Percentiles rank a stretch among this genome's conserved stretches.
Evolutionary conservation across 30 jellyfish, hydroid and myxozoan genomes (phyloP).

Genomic region (Pseudorhiza aurosa): DNA sequence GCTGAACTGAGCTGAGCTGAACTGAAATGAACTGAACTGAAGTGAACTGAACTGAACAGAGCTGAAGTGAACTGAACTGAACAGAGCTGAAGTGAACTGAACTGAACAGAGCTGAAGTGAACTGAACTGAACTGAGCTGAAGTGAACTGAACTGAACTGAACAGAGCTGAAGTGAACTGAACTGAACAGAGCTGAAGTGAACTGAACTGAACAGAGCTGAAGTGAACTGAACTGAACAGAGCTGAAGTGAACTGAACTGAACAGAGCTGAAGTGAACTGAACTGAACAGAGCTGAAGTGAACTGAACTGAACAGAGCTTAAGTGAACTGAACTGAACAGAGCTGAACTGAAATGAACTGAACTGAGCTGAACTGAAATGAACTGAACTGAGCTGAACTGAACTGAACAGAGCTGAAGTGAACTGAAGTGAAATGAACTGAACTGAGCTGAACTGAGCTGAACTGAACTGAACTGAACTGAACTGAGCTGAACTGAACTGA

Average conservation of each 20-base stretch:
- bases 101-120: neutral
- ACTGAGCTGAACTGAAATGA: constrained; percentile 17
- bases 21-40: constrained; percentile 17
- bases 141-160: neutral
- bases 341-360: constrained; percentile 13
- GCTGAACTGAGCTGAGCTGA: neutral
- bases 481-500: constrained; percentile 18
- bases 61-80: constrained; percentile 8
- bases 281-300: constrained; percentile 10
- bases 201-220: neutral
- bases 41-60: constrained; percentile 5
- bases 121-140: neutral
- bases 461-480: constrained; percentile 21
- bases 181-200: neutral
- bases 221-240: constrained; percentile 9
- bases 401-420: constrained; percentile 10
- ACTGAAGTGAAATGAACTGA: constrained; percentile 9
- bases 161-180: neutral
- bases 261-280: constrained; percentile 1
- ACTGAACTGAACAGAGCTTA: constrained; percentile 9
- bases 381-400: constrained; percentile 22
- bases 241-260: constrained; percentile 12
- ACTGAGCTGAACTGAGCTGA: constrained; percentile 23
- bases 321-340: constrained; percentile 9
- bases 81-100: constrained; percentile 10